Evolutionary conservation across 2,888 invertebrate species (phyloP), one percentile per base, ranked within the genome.

Genomic region (Eristalis pertinax): DNA sequence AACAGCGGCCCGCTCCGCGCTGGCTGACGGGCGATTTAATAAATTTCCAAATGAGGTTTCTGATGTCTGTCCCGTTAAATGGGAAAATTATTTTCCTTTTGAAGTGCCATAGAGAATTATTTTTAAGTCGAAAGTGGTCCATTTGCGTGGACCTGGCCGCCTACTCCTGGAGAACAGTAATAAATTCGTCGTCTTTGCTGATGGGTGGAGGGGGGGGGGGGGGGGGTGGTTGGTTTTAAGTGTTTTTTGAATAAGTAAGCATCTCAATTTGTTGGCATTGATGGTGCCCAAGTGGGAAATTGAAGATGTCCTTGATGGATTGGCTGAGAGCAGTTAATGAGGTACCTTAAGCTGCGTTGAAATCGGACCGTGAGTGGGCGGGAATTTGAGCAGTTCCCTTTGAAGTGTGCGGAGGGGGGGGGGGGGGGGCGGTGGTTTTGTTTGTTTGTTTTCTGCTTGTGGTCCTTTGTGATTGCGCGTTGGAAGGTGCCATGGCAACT

Each of bases 21-120:
- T 19, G 50, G 50, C 64, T 63, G 35, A 38, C 26, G 56, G 29
- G 67, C 24, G 58, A 81, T 81, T 72, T 68, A 65, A 84, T 84
- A 72, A 80, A 75, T 65, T 67, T 60, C 58, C 65, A 68, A 29
- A 43, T 63, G 74, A 58, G 70, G 74, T 58, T 74, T 76, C 62
- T 62, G 82, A 73, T 78, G 77, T 69, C 50, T 4, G 19, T 19
- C 19, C 26, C 65, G 56, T 75, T 78, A 69, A 67, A 86, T 87
- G 75, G 43, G 70, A 83, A 72, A 78, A 86, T 82, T 67, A 86
- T 81, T 72, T 81, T 56, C 32, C 65, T 76, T 76, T 84, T 84
- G 60, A 83, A 83, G 78, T 78, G 64, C 35, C 75, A 58, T 70
- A 11, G 29, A 74, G 70, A 79, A 72, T 68, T 76, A 65, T 75